phyloP scores from a whole-genome alignment of 2,888 invertebrate genomes.

The Pollenia amentaria region DNA sequence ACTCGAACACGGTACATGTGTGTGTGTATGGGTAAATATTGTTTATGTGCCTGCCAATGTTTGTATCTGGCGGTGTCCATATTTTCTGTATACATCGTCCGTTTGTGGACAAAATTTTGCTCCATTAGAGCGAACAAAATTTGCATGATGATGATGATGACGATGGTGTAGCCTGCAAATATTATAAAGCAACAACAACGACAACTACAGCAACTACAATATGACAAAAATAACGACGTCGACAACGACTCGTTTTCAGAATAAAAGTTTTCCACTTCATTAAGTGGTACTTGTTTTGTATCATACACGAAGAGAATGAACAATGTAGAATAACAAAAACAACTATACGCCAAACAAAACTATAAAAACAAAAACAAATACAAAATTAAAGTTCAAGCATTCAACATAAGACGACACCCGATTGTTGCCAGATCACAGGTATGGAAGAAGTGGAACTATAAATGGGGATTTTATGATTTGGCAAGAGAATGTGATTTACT shows the following conservation, averaged over 20 bases:
- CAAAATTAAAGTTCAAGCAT: constrained; percentile 41
- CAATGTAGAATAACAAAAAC: constrained; percentile 59
- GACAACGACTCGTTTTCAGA: constrained; percentile 62
- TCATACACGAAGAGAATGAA: constrained; percentile 60
- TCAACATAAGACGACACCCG: not conserved
- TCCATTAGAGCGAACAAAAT: constrained; percentile 75
- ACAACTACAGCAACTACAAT: constrained; percentile 31
- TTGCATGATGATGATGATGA: constrained; percentile 59
- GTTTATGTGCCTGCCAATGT: constrained; percentile 31
- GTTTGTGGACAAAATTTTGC: constrained; percentile 75
- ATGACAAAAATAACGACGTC: constrained; percentile 55
- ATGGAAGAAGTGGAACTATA: too few relatives aligned
- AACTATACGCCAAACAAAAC: constrained; percentile 22
- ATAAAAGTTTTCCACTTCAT: constrained; percentile 74
- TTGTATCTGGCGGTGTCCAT: constrained; percentile 68
- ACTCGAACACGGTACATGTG: constrained; percentile 5
- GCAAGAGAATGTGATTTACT: too few relatives aligned
- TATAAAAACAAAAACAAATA: constrained; percentile 52
- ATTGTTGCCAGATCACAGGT: constrained; percentile 39
- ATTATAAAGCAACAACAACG: constrained; percentile 41
- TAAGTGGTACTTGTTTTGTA: constrained; percentile 73
- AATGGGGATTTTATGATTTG: too few relatives aligned
- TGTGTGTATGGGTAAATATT: constrained; percentile 23
- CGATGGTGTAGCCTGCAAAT: constrained; percentile 66
- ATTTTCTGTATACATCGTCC: constrained; percentile 57